phyloP scores from a whole-genome alignment of 2,113 vertebrate genomes.

The Macrotus californicus region DNA sequence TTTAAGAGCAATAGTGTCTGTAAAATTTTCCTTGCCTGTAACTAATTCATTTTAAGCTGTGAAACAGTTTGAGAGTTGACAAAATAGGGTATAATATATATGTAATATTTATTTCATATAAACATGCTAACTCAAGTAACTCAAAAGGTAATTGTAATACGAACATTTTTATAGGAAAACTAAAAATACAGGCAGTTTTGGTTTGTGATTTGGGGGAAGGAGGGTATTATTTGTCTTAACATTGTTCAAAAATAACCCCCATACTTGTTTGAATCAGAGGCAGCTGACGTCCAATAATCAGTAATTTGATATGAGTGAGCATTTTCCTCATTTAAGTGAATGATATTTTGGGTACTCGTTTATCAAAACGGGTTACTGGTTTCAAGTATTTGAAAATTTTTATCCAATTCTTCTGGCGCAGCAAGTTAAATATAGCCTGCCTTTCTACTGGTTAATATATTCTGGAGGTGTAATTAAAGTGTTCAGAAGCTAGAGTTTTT shows the following conservation, averaged over 20 bases:
- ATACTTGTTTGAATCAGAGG: neutral
- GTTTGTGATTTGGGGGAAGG: neutral
- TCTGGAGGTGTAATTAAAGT: neutral
- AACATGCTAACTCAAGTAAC: neutral
- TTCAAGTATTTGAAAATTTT: neutral
- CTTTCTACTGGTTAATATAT: neutral
- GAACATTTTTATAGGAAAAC: neutral
- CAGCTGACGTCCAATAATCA: neutral
- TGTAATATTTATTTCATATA: neutral
- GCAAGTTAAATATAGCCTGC: neutral
- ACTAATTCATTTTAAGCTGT: conserved; percentile 17
- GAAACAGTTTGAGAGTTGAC: neutral
- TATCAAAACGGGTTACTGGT: neutral
- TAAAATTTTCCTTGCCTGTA: neutral
- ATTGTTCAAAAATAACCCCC: neutral
- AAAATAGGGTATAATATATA: neutral
- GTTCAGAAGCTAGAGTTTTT: neutral
- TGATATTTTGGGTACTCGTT: neutral
- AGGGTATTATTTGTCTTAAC: neutral
- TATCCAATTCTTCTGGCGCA: neutral
- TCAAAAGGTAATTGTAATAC: neutral
- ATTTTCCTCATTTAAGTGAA: conserved; percentile 4
- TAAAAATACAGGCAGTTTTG: neutral
- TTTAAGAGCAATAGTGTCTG: neutral
- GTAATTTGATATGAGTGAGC: neutral